Evolutionary conservation across 2,113 vertebrate species (phyloP), one percentile per base, ranked within the genome.

Genomic region (Gila orcuttii): DNA sequence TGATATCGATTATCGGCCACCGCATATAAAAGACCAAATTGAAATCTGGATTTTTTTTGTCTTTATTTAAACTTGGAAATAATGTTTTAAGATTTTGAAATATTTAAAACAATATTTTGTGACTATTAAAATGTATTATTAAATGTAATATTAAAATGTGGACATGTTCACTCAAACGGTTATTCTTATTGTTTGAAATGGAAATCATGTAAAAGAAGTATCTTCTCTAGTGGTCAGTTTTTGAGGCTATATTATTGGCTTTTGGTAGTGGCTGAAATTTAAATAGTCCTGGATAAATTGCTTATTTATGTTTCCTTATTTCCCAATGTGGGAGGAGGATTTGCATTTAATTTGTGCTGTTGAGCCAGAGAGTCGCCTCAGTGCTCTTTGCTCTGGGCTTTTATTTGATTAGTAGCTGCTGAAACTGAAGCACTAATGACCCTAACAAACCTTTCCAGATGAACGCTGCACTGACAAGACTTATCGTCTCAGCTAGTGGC

Each of bases 401-500:
- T 81, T 81, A 81, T 81, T 66, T 81, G 79, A 81, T 81, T 64
- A 81, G 60, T 47, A 47, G 42, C n/a, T 36, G 9, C 60, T 81
- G 60, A 81, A 31, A 64, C 39, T 50, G 79, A 81, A 81, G 79
- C 59, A 81, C 79, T 81, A 81, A 81, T 66, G 39, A 64, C 60
- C 36, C 57, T 31, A 81, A 31, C 59, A 66, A 79, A 60, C 12
- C 52, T 55, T 79, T 47, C 39, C 60, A 66, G 36, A 42, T 81
- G 21, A 50, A 47, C 11, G 4, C 11, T 7, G 12, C 21, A 42
- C 21, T 60, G 36, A n/a, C n/a, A 66, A 81, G n/a, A 21, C 79
- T 23, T 81, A 47, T 55, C 25, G 15, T 81, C 55, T 79, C 11
- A 9, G 21, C 3, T 3, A 79, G 33, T 23, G 21, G 17, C 77